These are phyloP conservation scores for Dasypolia templi DNA, from an alignment of 2,888 invertebrate species.

Conservation along the genomic window DNA sequence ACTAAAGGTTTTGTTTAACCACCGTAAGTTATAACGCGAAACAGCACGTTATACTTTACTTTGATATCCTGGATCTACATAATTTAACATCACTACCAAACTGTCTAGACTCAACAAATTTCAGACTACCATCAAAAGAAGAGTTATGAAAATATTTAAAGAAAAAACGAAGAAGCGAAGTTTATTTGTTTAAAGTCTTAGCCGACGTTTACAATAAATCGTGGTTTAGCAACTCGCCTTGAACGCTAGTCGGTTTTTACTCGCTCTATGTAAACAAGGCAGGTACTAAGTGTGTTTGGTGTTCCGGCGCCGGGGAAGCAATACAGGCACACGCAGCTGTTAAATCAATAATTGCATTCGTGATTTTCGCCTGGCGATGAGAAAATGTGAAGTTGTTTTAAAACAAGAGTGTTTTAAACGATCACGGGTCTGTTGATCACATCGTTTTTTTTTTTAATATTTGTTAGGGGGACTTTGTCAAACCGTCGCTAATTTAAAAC, in stretches of 20 bases:
- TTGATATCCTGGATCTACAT: constrained; percentile 14
- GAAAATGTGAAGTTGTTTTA: constrained; percentile 46
- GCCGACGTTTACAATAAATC: constrained; percentile 23
- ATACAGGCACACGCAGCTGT: constrained; percentile 60
- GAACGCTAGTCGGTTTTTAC: constrained; percentile 39
- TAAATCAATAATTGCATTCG: constrained; percentile 69
- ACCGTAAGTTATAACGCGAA: neutral
- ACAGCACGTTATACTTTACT: neutral
- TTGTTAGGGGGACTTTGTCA: neutral
- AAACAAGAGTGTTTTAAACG: constrained; percentile 32
- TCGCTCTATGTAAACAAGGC: constrained; percentile 59
- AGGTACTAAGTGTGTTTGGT: constrained; percentile 62
- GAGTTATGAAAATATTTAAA: constrained; percentile 8
- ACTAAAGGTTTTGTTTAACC: neutral
- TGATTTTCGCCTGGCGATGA: constrained; percentile 58
- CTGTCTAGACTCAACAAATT: constrained; percentile 55
- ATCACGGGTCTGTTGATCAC: too few species aligned
- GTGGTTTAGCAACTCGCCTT: constrained; percentile 45
- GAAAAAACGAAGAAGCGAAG: neutral
- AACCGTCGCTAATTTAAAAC: neutral
- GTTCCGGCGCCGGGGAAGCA: constrained; percentile 62
- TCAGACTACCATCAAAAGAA: neutral
- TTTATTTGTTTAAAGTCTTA: constrained; percentile 31
- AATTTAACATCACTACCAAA: constrained; percentile 18
- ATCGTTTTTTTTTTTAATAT: too few species aligned